These are phyloP conservation scores for Apoda limacodes DNA, from an alignment of 2,888 invertebrate species.

Conservation along the genomic window DNA sequence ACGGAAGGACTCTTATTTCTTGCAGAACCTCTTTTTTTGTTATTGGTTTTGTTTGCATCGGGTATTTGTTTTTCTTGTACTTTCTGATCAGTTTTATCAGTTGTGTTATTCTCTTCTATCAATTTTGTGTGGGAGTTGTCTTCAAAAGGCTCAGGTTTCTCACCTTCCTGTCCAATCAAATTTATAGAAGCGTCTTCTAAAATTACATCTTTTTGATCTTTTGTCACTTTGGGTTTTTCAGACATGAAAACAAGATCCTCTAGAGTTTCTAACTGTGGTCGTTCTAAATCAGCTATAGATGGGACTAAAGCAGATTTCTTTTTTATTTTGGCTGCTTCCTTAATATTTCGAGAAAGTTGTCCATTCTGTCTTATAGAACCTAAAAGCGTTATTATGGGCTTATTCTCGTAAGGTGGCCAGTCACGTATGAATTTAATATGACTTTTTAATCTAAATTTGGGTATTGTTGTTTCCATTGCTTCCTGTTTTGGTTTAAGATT, in stretches of 20 bases:
- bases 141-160: conserved; percentile 8
- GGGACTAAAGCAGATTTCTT: conserved; percentile 68
- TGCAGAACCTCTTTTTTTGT: too few species aligned
- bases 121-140: too few species aligned
- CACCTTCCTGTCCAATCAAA: too few species aligned
- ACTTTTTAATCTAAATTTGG: conserved; percentile 78
- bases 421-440: conserved; percentile 72
- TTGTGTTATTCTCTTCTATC: conserved; percentile 3
- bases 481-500: conserved; percentile 59
- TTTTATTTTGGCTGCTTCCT: conserved; percentile 74
- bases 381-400: conserved; percentile 63
- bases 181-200: too few species aligned
- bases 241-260: conserved; percentile 31
- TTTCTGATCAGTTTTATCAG: conserved; percentile 8
- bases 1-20: too few species aligned
- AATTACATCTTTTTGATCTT: conserved; percentile 18
- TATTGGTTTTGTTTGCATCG: too few species aligned
- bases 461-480: conserved; percentile 49
- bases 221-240: conserved; percentile 28
- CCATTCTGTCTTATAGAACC: conserved; percentile 72
- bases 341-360: conserved; percentile 75
- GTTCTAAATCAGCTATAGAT: conserved; percentile 60
- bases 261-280: conserved; percentile 63
- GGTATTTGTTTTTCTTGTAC: conserved; percentile 3
- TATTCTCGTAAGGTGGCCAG: conserved; percentile 71